phyloP scores from a whole-genome alignment of 1,140 invertebrate species.

The Caerostris darwini region DNA sequence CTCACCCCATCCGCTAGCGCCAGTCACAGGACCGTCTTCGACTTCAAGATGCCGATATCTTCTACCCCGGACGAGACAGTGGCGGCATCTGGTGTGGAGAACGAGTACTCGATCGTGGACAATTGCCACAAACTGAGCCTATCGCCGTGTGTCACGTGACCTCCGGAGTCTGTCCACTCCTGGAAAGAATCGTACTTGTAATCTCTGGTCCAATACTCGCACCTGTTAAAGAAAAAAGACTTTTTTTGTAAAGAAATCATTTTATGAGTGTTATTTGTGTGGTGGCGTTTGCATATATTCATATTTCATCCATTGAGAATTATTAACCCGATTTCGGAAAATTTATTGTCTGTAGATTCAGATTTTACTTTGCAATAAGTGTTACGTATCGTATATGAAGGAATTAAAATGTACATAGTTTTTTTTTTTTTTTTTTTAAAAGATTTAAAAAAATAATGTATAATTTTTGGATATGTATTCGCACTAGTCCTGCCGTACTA shows the following conservation, averaged over 20 bases:
- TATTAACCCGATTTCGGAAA: not conserved
- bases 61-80: not conserved
- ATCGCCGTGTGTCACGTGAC: conserved; percentile 35
- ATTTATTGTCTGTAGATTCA: not conserved
- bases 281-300: conserved; percentile 31
- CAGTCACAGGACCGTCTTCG: conserved; percentile 59
- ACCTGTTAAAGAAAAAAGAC: conserved; percentile 16
- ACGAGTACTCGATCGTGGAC: conserved; percentile 51
- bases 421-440: no score
- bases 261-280: conserved; percentile 20
- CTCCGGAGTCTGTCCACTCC: not conserved
- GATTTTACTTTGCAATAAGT: not conserved
- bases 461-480: not conserved
- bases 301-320: conserved; percentile 4
- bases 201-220: conserved; percentile 66
- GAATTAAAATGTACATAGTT: conserved; percentile 23
- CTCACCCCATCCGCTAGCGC: conserved; percentile 60
- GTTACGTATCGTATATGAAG: not conserved
- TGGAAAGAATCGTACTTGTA: not conserved
- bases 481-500: conserved; percentile 1
- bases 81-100: conserved; percentile 14
- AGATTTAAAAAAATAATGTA: not conserved
- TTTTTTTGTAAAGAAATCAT: conserved; percentile 42
- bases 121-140: conserved; percentile 62
- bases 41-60: conserved; percentile 39